These are phyloP conservation scores for Synanthedon tipuliformis DNA, from an alignment of 2,888 invertebrate genomes.

Conservation along the genomic window DNA sequence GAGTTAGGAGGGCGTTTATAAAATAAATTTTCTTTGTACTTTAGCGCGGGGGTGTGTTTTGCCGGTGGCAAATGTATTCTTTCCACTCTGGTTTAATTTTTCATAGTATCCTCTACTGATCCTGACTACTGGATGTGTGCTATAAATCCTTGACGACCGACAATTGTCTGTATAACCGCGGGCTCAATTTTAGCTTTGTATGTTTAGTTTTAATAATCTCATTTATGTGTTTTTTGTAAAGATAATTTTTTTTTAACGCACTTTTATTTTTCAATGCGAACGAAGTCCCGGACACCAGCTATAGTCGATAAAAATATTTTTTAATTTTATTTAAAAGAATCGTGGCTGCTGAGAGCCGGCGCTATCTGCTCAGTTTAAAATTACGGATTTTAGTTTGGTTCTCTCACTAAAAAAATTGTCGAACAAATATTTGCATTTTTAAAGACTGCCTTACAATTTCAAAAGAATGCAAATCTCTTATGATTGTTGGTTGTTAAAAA, in stretches of 20 bases:
- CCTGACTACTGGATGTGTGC: constrained; percentile 27
- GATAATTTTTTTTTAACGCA: too few relatives aligned
- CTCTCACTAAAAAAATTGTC: too few relatives aligned
- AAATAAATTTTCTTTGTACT: constrained; percentile 44
- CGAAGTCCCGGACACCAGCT: too few relatives aligned
- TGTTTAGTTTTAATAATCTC: background rate
- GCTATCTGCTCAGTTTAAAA: too few relatives aligned
- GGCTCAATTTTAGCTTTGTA: background rate
- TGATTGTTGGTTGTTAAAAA: constrained; percentile 23
- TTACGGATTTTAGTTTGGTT: too few relatives aligned
- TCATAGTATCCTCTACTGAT: constrained; percentile 27
- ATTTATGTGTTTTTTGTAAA: too few relatives aligned
- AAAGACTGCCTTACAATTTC: too few relatives aligned
- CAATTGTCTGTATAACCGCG: background rate
- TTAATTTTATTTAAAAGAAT: too few relatives aligned
- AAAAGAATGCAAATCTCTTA: constrained; percentile 10
- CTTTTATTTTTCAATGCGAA: too few relatives aligned
- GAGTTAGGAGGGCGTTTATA: constrained; percentile 30
- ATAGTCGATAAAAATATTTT: too few relatives aligned
- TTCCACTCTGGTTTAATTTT: constrained; percentile 38
- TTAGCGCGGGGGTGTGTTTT: constrained; percentile 21
- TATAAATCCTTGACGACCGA: background rate
- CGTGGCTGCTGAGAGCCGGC: too few relatives aligned
- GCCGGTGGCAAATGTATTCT: constrained; percentile 24
- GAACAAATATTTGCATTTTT: too few relatives aligned